Percentiles rank a stretch among this genome's conserved stretches.
phyloP scores from a whole-genome alignment of 2,888 invertebrate genomes.

The Myathropa florea region DNA sequence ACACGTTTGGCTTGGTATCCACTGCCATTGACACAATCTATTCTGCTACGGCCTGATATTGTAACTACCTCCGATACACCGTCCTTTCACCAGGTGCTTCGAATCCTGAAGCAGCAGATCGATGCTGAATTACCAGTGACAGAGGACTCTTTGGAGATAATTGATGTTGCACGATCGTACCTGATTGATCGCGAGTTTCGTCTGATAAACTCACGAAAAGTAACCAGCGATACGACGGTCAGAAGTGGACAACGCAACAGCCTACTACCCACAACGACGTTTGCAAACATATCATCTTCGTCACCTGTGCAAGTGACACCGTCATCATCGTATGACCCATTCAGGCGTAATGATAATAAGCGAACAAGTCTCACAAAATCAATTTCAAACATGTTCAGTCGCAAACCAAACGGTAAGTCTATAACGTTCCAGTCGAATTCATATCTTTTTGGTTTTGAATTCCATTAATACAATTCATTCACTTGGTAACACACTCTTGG shows the following conservation, averaged over 20 bases:
- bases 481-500: conserved; percentile 41
- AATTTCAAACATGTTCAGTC: conserved; percentile 88
- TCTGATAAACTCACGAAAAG: conserved; percentile 85
- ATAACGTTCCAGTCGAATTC: conserved; percentile 40
- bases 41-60: conserved; percentile 91
- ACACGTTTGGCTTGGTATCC: conserved; percentile 93
- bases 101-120: conserved; percentile 91
- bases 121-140: conserved; percentile 86
- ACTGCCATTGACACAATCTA: conserved; percentile 92
- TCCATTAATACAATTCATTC: conserved; percentile 46
- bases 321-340: conserved; percentile 81
- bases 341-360: conserved; percentile 86
- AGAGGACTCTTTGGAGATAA: conserved; percentile 83
- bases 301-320: conserved; percentile 79
- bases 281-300: conserved; percentile 78
- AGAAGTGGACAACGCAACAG: conserved; percentile 72
- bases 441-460: conserved; percentile 43
- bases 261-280: conserved; percentile 75
- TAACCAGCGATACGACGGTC: conserved; percentile 32
- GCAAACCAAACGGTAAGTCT: conserved; percentile 81
- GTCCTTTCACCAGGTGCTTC: conserved; percentile 93
- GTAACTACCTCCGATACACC: conserved; percentile 95
- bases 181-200: conserved; percentile 90
- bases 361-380: conserved; percentile 89
- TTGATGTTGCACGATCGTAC: conserved; percentile 90